Conservation (phyloP, 2,888 invertebrate species). For the Drosophila tripunctata region DNA sequence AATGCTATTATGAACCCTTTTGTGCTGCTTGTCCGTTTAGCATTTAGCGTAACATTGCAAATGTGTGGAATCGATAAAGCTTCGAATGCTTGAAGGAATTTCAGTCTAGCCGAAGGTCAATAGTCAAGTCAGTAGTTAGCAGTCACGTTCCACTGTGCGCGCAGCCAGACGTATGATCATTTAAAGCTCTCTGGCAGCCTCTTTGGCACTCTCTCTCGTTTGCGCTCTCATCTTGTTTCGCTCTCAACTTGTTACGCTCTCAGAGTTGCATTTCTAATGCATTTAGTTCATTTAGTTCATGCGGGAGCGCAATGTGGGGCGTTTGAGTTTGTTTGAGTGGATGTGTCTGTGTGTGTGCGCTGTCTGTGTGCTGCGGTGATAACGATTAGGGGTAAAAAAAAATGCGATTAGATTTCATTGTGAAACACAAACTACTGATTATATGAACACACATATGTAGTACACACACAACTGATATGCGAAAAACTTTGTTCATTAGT, state of each 20-base stretch:
- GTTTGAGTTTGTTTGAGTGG: slow-evolving; percentile 22
- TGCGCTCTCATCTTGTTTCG: background rate
- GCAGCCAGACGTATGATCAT: slow-evolving; percentile 29
- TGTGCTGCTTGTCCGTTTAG: slow-evolving; percentile 33
- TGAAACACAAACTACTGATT: slow-evolving; percentile 40
- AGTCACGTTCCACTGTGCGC: slow-evolving; percentile 48
- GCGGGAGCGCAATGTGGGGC: slow-evolving; percentile 49
- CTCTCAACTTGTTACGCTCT: background rate
- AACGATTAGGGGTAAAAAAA: slow-evolving; percentile 50
- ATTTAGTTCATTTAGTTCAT: slow-evolving; percentile 36
- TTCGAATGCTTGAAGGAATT: background rate
- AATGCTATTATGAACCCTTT: slow-evolving; percentile 52
- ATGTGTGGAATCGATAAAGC: slow-evolving; percentile 49
- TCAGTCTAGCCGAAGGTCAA: slow-evolving; percentile 35
- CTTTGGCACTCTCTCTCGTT: slow-evolving; percentile 2
- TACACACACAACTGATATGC: slow-evolving; percentile 28
- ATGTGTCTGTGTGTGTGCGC: background rate
- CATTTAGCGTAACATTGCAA: slow-evolving; percentile 47
- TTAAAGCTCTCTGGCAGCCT: too few species aligned
- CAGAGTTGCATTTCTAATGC: slow-evolving; percentile 14
- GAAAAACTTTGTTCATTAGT: slow-evolving; percentile 41
- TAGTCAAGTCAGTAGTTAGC: too few species aligned
- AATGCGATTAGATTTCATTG: slow-evolving; percentile 67
- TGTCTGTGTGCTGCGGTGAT: slow-evolving; percentile 50
- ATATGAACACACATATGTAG: slow-evolving; percentile 19